Evolutionary conservation across 2,113 vertebrate genomes (phyloP), one percentile per base, ranked within the genome.

Genomic region (Lophura nycthemera): DNA sequence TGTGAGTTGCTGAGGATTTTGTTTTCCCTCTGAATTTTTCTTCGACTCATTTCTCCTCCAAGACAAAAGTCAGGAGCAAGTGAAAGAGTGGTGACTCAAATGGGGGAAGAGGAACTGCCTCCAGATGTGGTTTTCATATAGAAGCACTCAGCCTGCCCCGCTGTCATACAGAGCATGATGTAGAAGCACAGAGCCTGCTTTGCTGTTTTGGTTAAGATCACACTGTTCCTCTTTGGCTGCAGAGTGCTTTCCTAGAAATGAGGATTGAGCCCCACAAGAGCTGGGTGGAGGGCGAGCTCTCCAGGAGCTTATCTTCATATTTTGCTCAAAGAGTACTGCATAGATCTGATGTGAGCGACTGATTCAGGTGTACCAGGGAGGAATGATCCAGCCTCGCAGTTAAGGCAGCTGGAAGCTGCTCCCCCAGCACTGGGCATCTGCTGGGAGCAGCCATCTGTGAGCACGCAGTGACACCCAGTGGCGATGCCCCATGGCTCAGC

Each of bases 401-500:
- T 40, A n/a, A 63, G 22, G 13, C 86, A 70, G 9, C 30, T 38
- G 42, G 47, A 29, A 40, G 34, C n/a, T 5, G 50, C 63, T 57
- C 2, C 7, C 21, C 1, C 3, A n/a, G 56, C 30, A 11, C 56
- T 8, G 80, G 48, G 30, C 1, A 32, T 5, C 0, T 13, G 73
- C 27, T 30, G 56, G 32, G 14, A 38, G 4, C 17, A 22, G 22
- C 0, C 32, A 15, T 67, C 30, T 8, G 22, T 72, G 85, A 54
- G 83, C 6, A 11, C 2, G 17, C 80, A 80, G 90, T 72, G 93
- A 90, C 93, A 93, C 76, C 80, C 90, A 43, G 88, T 27, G 88
- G 70, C 71, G 52, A 60, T 65, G 64, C 74, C 17, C 66, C 1
- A 2, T 12, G 50, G 21, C 63, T 78, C 63, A 27, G 32, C 61